phyloP scores from a whole-genome alignment of 2,888 invertebrate species.

The Lasiommata megera region DNA sequence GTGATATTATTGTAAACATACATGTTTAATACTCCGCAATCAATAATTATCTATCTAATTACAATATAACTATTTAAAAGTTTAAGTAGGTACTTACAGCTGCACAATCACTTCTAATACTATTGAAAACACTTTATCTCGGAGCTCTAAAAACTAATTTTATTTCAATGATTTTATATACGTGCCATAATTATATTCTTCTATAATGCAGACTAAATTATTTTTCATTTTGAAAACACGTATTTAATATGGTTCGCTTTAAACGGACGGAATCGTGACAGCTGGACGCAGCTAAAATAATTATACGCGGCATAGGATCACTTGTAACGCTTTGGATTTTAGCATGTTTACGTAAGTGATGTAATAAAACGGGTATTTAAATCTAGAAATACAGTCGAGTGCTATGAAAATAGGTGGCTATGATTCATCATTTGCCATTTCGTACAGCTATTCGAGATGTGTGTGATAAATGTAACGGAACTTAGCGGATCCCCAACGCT shows the following conservation, averaged over 20 bases:
- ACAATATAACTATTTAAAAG: too few species aligned
- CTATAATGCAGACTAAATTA: background rate
- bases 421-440: conserved; percentile 38
- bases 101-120: too few species aligned
- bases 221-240: background rate
- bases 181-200: background rate
- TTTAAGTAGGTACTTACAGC: too few species aligned
- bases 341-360: conserved; percentile 24
- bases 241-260: background rate
- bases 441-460: conserved; percentile 43
- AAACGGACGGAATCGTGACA: conserved; percentile 15
- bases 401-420: conserved; percentile 29
- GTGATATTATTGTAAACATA: too few species aligned
- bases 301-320: background rate
- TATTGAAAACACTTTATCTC: too few species aligned
- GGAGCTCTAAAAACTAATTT: too few species aligned
- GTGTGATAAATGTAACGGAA: conserved; percentile 57
- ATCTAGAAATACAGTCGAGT: conserved; percentile 24
- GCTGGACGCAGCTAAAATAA: conserved; percentile 19
- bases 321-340: conserved; percentile 17
- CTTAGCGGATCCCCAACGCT: conserved; percentile 54
- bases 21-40: too few species aligned
- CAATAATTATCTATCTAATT: too few species aligned
- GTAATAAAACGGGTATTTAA: conserved; percentile 28
- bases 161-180: background rate